Evolutionary conservation across 2,888 invertebrate genomes (phyloP).

Genomic region (Perizoma affinitatum): DNA sequence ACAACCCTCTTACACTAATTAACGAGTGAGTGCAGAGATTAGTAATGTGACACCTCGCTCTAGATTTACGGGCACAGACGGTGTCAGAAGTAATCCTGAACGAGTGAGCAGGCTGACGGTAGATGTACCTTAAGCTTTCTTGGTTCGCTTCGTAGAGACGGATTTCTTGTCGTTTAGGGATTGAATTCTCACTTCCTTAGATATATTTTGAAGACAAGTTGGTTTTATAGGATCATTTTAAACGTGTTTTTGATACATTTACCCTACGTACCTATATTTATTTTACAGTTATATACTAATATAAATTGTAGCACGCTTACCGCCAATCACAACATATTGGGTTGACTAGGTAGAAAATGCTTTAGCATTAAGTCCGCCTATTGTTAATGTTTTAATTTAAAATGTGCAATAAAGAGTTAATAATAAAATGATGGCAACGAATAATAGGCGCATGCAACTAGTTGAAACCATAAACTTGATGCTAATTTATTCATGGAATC

Average conservation of each 20-base stretch:
- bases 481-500: conserved; percentile 35
- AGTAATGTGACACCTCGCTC: conserved; percentile 60
- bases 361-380: no score
- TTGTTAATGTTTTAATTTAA: no score
- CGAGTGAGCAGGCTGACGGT: conserved; percentile 46
- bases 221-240: no score
- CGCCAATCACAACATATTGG: no score
- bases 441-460: conserved; percentile 25
- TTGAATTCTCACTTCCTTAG: background rate
- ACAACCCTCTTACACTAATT: conserved; percentile 74
- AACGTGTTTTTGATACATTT: no score
- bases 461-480: conserved; percentile 21
- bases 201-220: no score
- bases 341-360: no score
- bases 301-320: no score
- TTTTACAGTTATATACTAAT: no score
- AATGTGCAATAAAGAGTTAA: no score
- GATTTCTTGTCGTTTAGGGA: conserved; percentile 4
- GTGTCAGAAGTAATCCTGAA: conserved; percentile 58
- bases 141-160: conserved; percentile 13
- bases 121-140: conserved; percentile 22
- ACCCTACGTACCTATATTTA: no score
- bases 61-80: conserved; percentile 66
- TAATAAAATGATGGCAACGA: background rate
- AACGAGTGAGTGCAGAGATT: conserved; percentile 68